These are phyloP conservation scores for Hoplostethus atlanticus DNA, from an alignment of 2,797 vertebrate genomes.

Conservation along the genomic window DNA sequence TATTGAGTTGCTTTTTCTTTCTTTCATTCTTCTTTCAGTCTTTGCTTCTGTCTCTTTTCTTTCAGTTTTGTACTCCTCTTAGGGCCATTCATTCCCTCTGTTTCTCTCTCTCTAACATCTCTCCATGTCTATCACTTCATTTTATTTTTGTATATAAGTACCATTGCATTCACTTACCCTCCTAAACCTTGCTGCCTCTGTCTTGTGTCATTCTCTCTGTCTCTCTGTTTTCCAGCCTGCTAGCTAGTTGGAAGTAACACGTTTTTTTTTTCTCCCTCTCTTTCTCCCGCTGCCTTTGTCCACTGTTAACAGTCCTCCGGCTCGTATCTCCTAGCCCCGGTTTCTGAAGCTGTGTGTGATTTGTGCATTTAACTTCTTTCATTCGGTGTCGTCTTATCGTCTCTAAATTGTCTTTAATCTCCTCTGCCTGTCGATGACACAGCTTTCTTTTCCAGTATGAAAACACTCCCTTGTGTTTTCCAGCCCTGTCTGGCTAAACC, in stretches of 20 bases:
- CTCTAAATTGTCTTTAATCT: conserved; percentile 35
- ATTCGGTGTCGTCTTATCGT: conserved; percentile 25
- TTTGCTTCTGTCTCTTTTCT: conserved; percentile 21
- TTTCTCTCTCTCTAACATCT: not conserved
- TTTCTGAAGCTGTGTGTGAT: conserved; percentile 36
- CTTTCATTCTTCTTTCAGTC: conserved; percentile 26
- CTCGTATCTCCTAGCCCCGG: conserved; percentile 33
- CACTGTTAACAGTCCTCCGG: conserved; percentile 24
- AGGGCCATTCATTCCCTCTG: not conserved
- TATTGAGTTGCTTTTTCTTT: conserved; percentile 58
- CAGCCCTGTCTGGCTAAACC: conserved; percentile 16
- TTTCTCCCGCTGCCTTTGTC: conserved; percentile 21
- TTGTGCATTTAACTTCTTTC: conserved; percentile 49
- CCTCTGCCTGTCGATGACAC: conserved; percentile 11
- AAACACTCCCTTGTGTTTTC: conserved; percentile 49
- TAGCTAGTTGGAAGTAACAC: conserved; percentile 48
- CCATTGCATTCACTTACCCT: conserved; percentile 40
- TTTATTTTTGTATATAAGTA: conserved; percentile 32
- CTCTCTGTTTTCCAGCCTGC: conserved; percentile 28
- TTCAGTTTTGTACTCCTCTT: conserved; percentile 8
- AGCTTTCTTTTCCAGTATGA: conserved; percentile 63
- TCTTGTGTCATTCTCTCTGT: conserved; percentile 29
- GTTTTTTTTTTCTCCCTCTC: conserved; percentile 28
- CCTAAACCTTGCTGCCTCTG: conserved; percentile 45
- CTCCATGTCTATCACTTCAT: conserved; percentile 33